Conservation (phyloP, 2,113 vertebrate species). For the Erinaceus europaeus region DNA sequence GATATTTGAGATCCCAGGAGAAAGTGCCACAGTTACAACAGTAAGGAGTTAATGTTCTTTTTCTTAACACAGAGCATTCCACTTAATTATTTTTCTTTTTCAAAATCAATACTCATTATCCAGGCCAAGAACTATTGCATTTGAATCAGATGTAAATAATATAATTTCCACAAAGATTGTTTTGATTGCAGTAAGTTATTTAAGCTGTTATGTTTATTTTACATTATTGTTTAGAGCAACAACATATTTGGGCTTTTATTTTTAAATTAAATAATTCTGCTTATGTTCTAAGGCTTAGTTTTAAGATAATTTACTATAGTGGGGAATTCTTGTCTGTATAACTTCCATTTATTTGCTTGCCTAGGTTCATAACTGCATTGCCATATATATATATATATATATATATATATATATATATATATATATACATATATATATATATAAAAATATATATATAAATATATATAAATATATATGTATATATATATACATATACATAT, state of each 20-base stretch:
- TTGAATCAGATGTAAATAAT: slow-evolving; percentile 58
- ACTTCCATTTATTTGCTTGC: slow-evolving; percentile 43
- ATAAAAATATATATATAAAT: too few species aligned
- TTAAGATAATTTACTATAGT: slow-evolving; percentile 54
- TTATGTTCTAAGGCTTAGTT: slow-evolving; percentile 75
- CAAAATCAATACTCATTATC: slow-evolving; percentile 3
- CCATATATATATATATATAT: too few species aligned
- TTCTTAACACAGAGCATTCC: background rate
- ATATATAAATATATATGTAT: too few species aligned
- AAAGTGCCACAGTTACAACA: background rate
- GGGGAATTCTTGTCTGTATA: slow-evolving; percentile 42
- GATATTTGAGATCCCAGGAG: background rate
- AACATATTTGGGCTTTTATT: slow-evolving; percentile 69
- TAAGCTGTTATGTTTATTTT: slow-evolving; percentile 64
- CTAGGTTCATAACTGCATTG: background rate
- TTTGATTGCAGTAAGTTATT: slow-evolving; percentile 64
- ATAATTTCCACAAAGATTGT: slow-evolving; percentile 34
- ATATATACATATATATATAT: too few species aligned
- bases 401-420: too few species aligned
- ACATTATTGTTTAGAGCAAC: slow-evolving; percentile 60
- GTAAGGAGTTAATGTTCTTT: background rate
- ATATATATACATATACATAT: too few species aligned
- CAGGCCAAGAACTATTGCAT: slow-evolving; percentile 32
- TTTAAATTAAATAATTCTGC: slow-evolving; percentile 71
- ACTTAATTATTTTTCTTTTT: background rate